Conservation (phyloP, 2,888 invertebrate species). For the Synergus laeviventris region DNA sequence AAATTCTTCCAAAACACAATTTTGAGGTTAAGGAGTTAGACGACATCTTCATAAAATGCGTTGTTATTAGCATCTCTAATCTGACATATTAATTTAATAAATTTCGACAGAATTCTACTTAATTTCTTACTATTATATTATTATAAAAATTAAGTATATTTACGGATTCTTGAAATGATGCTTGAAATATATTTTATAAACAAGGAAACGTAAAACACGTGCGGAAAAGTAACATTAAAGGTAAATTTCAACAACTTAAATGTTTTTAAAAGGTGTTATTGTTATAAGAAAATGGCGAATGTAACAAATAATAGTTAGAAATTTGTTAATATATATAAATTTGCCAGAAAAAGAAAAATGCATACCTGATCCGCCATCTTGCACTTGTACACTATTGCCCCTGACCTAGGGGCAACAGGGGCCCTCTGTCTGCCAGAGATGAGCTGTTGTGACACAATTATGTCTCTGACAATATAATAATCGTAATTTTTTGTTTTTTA, state of each 20-base stretch:
- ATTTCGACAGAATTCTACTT: background rate
- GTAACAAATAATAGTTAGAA: background rate
- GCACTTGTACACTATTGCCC: no score
- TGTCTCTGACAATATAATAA: no score
- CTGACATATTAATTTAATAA: background rate
- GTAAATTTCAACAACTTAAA: background rate
- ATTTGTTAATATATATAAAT: background rate
- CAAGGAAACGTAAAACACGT: constrained; percentile 13
- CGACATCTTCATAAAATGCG: background rate
- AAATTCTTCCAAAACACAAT: background rate
- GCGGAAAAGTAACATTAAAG: constrained; percentile 5
- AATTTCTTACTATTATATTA: background rate
- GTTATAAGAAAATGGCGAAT: background rate
- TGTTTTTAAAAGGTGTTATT: background rate
- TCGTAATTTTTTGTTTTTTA: no score
- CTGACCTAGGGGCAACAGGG: no score
- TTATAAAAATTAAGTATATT: background rate
- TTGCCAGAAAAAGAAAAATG: constrained; percentile 55
- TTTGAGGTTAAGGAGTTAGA: background rate
- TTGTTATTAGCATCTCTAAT: background rate
- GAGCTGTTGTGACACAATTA: no score
- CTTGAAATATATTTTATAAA: no score
- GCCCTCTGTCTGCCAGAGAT: no score
- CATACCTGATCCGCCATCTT: constrained; percentile 91
- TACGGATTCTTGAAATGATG: background rate